Percentiles rank a stretch among this genome's conserved stretches.
phyloP scores from a whole-genome alignment of 2,888 invertebrate genomes.

The Trachelus iudaicus region DNA sequence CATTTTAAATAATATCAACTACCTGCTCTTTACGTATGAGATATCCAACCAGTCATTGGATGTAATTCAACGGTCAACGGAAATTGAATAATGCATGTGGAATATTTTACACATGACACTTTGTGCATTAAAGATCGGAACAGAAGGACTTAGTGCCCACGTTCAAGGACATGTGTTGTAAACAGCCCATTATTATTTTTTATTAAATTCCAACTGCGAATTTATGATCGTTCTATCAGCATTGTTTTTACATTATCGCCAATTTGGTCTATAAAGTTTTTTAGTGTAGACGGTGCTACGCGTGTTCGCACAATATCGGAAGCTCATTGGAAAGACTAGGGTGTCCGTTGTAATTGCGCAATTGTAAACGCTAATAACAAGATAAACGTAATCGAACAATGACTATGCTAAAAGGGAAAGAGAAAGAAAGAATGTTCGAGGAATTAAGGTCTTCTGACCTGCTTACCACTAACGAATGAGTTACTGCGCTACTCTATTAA shows the following conservation, averaged over 20 bases:
- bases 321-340: constrained; percentile 31
- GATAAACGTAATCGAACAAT: constrained; percentile 15
- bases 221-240: not conserved
- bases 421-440: constrained; percentile 16
- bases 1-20: not conserved
- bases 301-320: constrained; percentile 12
- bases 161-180: not conserved
- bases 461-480: not conserved
- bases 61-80: not conserved
- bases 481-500: not conserved
- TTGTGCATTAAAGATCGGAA: not conserved
- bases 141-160: not conserved
- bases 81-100: not conserved
- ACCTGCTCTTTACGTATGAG: not conserved
- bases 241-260: not conserved
- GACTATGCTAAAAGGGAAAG: constrained; percentile 24
- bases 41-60: not conserved
- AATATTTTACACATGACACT: not conserved
- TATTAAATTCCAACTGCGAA: constrained; percentile 4
- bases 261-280: not conserved
- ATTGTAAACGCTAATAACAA: constrained; percentile 10
- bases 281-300: not conserved
- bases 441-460: not conserved
- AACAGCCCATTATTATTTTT: constrained; percentile 17
- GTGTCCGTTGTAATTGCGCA: constrained; percentile 26